phyloP scores from a whole-genome alignment of 2,888 invertebrate genomes.

The Drosophila seclusa region DNA sequence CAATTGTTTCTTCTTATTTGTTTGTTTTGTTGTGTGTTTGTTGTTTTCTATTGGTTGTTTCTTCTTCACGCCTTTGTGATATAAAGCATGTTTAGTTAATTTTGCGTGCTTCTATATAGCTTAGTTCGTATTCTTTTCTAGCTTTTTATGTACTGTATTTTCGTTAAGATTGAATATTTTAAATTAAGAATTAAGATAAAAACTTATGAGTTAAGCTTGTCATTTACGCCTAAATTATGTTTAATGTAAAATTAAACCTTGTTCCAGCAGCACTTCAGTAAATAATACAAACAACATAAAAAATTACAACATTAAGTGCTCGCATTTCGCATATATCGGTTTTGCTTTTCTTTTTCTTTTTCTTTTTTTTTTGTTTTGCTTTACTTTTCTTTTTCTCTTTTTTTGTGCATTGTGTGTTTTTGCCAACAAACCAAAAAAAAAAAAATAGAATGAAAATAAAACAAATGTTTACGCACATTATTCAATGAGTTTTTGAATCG shows the following conservation, averaged over 20 bases:
- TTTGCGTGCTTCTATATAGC: constrained; percentile 72
- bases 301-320: constrained; percentile 70
- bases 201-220: constrained; percentile 76
- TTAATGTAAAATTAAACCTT: constrained; percentile 72
- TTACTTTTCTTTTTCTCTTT: constrained; percentile 3
- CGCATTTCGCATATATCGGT: constrained; percentile 21
- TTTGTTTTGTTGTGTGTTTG: constrained; percentile 12
- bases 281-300: constrained; percentile 76
- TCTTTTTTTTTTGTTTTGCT: constrained; percentile 28
- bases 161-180: constrained; percentile 64
- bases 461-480: constrained; percentile 20
- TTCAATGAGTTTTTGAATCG: constrained; percentile 34
- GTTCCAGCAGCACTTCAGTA: constrained; percentile 71
- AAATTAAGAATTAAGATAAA: constrained; percentile 76
- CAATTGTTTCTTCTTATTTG: constrained; percentile 23
- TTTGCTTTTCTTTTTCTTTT: neutral
- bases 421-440: constrained; percentile 18
- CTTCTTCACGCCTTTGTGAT: constrained; percentile 41
- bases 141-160: constrained; percentile 58
- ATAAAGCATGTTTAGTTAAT: constrained; percentile 58
- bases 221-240: constrained; percentile 78
- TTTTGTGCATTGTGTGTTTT: constrained; percentile 44
- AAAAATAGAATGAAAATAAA: constrained; percentile 22
- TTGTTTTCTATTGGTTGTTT: constrained; percentile 34
- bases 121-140: constrained; percentile 58